Conservation (phyloP, 2,888 invertebrate species). For the Acanthoscelides obtectus region DNA sequence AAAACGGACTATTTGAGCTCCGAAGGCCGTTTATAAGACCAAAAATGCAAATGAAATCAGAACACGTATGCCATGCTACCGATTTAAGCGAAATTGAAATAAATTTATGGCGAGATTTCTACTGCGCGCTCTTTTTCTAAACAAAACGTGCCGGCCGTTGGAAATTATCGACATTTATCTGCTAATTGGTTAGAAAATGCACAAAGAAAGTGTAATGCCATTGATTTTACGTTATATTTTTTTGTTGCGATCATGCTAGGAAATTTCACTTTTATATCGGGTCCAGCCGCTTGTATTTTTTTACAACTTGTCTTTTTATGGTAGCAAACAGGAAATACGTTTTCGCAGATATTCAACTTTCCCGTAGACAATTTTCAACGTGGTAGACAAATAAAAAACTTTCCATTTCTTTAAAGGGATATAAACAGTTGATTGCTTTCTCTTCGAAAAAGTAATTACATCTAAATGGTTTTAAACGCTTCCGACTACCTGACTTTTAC, state of each 20-base stretch:
- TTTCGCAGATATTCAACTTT: background rate
- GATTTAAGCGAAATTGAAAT: background rate
- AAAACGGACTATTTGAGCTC: no score
- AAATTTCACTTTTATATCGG: background rate
- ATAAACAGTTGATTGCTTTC: background rate
- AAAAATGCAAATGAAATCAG: background rate
- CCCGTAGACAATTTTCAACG: background rate
- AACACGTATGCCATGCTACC: background rate
- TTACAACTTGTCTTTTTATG: background rate
- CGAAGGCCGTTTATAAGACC: no score
- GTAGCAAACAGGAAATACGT: background rate
- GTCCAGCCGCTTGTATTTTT: background rate
- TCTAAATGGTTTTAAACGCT: background rate
- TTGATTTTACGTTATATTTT: background rate
- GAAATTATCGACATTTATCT: background rate
- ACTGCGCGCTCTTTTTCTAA: background rate
- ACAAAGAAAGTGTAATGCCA: background rate
- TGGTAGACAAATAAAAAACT: background rate
- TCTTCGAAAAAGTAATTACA: background rate
- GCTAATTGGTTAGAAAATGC: background rate
- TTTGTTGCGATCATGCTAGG: background rate
- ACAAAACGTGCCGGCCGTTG: background rate
- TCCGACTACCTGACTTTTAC: background rate
- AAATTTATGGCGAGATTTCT: background rate
- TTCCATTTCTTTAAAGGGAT: background rate